These are phyloP conservation scores for Perizoma flavofasciatum DNA, from an alignment of 2,888 invertebrate genomes.

Conservation along the genomic window DNA sequence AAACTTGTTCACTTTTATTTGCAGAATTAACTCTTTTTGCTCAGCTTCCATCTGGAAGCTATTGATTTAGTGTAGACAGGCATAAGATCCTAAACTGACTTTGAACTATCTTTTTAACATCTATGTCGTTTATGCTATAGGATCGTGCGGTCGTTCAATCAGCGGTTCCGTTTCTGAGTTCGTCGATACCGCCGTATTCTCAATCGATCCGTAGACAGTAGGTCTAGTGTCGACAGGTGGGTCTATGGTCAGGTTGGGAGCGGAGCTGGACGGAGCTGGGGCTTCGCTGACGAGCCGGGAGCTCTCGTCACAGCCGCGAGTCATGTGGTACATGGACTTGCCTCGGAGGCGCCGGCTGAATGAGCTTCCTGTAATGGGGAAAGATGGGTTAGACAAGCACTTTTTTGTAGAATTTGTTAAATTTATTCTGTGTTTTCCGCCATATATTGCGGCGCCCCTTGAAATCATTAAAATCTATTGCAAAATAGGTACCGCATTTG, in stretches of 20 bases:
- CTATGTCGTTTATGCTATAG: slow-evolving; percentile 42
- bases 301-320: slow-evolving; percentile 87
- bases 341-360: slow-evolving; percentile 91
- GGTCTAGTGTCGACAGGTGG: slow-evolving; percentile 63
- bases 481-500: too few relatives aligned
- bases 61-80: too few relatives aligned
- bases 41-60: too few relatives aligned
- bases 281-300: slow-evolving; percentile 68
- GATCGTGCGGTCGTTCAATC: slow-evolving; percentile 37
- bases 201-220: slow-evolving; percentile 70
- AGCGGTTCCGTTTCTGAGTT: slow-evolving; percentile 67
- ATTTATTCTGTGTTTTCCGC: background rate
- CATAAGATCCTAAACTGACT: too few relatives aligned
- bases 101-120: too few relatives aligned
- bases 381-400: background rate
- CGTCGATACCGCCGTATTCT: slow-evolving; percentile 53
- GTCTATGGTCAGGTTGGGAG: slow-evolving; percentile 62
- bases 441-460: too few relatives aligned
- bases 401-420: background rate
- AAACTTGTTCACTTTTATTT: too few relatives aligned
- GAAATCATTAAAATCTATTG: too few relatives aligned
- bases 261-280: slow-evolving; percentile 64
- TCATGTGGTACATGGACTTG: slow-evolving; percentile 89
- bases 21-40: too few relatives aligned
- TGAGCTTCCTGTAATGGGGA: slow-evolving; percentile 84